phyloP scores from a whole-genome alignment of 1,140 invertebrate genomes.

The Heterodera schachtii region DNA sequence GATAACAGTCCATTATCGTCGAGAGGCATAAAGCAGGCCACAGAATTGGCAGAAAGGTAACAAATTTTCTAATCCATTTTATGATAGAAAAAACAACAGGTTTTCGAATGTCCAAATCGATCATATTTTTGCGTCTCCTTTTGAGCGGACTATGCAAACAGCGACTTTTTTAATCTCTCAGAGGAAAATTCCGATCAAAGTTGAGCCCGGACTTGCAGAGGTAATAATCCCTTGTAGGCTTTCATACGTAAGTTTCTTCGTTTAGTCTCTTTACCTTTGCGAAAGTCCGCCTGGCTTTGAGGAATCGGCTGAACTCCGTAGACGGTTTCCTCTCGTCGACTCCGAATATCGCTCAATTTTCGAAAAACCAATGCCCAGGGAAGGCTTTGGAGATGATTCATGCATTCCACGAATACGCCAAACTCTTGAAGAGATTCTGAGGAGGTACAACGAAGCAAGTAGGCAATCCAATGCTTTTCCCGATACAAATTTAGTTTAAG shows the following conservation, averaged over 20 bases:
- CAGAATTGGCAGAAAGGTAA: slow-evolving; percentile 49
- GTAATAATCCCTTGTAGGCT: slow-evolving; percentile 10
- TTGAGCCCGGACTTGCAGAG: slow-evolving; percentile 58
- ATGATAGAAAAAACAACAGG: slow-evolving; percentile 20
- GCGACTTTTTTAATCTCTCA: slow-evolving; percentile 44
- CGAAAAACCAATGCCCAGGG: slow-evolving; percentile 46
- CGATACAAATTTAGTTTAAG: slow-evolving; percentile 26
- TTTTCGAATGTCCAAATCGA: slow-evolving; percentile 50
- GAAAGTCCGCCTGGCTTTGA: slow-evolving; percentile 58
- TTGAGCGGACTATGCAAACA: slow-evolving; percentile 63
- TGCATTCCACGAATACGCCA: slow-evolving; percentile 48
- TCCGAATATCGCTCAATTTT: slow-evolving; percentile 51
- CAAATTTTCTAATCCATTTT: neutral
- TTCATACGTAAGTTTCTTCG: slow-evolving; percentile 10
- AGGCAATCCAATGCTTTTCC: slow-evolving; percentile 9
- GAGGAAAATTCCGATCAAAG: slow-evolving; percentile 52
- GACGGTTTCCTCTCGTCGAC: slow-evolving; percentile 54
- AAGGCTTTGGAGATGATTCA: slow-evolving; percentile 59
- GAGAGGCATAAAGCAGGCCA: slow-evolving; percentile 53
- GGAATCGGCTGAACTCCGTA: slow-evolving; percentile 38
- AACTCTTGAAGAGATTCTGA: slow-evolving; percentile 50
- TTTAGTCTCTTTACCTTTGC: slow-evolving; percentile 59
- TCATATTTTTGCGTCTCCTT: slow-evolving; percentile 58
- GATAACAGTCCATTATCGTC: slow-evolving; percentile 57
- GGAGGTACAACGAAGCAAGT: slow-evolving; percentile 26